phyloP scores from a whole-genome alignment of 2,113 vertebrate species.

The Micronisus gabar region DNA sequence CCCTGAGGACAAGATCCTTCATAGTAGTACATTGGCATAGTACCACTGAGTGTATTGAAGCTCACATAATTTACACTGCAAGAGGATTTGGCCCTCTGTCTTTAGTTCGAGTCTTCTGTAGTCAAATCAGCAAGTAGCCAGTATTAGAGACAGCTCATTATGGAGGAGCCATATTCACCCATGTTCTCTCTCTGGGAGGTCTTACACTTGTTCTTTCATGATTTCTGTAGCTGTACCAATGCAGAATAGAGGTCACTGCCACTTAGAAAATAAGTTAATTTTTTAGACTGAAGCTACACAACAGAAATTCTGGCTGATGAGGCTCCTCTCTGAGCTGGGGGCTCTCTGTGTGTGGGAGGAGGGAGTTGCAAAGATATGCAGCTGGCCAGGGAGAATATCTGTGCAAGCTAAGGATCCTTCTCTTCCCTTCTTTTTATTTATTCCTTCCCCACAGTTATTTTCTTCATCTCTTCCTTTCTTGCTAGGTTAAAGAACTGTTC shows the following conservation, averaged over 20 bases:
- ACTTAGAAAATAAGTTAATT: background rate
- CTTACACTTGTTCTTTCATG: background rate
- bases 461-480: background rate
- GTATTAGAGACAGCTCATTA: background rate
- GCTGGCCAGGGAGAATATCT: background rate
- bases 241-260: background rate
- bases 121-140: background rate
- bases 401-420: background rate
- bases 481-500: background rate
- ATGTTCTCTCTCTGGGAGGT: background rate
- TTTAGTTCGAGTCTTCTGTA: background rate
- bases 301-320: background rate
- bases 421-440: background rate
- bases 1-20: background rate
- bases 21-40: background rate
- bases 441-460: background rate
- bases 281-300: background rate
- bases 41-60: background rate
- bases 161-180: background rate
- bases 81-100: background rate
- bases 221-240: background rate
- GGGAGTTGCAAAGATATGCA: background rate
- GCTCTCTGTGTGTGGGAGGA: background rate
- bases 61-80: background rate
- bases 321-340: background rate